Evolutionary conservation across 2,113 vertebrate genomes (phyloP).

Genomic region (Brachionichthys hirsutus): DNA sequence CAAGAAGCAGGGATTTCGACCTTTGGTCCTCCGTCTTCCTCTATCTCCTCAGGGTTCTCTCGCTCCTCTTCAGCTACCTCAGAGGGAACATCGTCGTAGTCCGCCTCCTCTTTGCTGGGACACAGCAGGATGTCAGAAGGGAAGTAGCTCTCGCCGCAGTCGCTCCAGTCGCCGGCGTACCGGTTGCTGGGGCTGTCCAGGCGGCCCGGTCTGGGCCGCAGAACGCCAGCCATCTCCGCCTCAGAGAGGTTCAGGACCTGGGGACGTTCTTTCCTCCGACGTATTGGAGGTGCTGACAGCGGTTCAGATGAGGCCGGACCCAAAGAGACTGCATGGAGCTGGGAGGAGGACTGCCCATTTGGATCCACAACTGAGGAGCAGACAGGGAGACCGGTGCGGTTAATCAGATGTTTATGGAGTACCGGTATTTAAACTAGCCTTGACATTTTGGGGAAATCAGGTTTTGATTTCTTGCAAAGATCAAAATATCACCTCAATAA

Average conservation of each 20-base stretch:
- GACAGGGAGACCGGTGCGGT: slow-evolving; percentile 37
- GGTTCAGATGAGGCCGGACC: slow-evolving; percentile 53
- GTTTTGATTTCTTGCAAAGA: neutral
- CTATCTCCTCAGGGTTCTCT: slow-evolving; percentile 49
- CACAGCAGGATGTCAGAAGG: slow-evolving; percentile 54
- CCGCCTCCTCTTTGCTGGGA: slow-evolving; percentile 76
- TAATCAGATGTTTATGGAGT: neutral
- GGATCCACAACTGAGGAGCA: slow-evolving; percentile 79
- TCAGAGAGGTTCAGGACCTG: slow-evolving; percentile 85
- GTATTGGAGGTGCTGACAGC: slow-evolving; percentile 69
- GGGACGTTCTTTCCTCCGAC: slow-evolving; percentile 89
- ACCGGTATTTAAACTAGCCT: neutral
- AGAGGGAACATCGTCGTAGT: slow-evolving; percentile 86
- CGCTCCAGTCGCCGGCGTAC: slow-evolving; percentile 96
- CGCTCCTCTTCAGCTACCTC: slow-evolving; percentile 68
- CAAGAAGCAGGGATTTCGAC: slow-evolving; percentile 8
- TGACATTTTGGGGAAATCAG: slow-evolving; percentile 8
- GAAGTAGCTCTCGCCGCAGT: slow-evolving; percentile 88
- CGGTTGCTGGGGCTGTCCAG: slow-evolving; percentile 97
- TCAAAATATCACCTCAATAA: neutral
- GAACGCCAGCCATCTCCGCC: slow-evolving; percentile 77
- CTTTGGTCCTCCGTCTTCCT: slow-evolving; percentile 1
- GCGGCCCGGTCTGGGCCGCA: slow-evolving; percentile 84
- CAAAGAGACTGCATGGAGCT: slow-evolving; percentile 27
- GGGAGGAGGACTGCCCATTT: slow-evolving; percentile 68